phyloP scores from a whole-genome alignment of 1,140 invertebrate genomes.

The Gonioctena quinquepunctata region DNA sequence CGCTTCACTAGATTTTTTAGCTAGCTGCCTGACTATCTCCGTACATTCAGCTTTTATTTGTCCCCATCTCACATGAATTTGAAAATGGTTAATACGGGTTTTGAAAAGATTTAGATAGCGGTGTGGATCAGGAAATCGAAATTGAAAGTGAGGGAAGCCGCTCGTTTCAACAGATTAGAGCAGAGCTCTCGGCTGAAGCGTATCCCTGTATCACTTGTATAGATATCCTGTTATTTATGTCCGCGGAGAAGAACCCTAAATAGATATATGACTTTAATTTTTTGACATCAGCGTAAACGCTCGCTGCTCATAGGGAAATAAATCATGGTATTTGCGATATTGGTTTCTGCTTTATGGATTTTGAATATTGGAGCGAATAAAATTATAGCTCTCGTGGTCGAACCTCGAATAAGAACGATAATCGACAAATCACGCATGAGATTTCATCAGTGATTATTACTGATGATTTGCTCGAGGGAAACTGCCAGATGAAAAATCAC shows the following conservation, averaged over 20 bases:
- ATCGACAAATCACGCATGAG: no score
- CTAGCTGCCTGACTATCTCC: not conserved
- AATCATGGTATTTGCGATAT: not conserved
- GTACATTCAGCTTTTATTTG: not conserved
- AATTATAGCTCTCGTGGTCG: not conserved
- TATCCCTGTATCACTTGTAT: constrained; percentile 17
- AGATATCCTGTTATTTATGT: constrained; percentile 33
- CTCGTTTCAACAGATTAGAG: constrained; percentile 32
- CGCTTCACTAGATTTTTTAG: not conserved
- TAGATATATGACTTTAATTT: constrained; percentile 7
- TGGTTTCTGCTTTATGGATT: not conserved
- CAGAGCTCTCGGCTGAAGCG: constrained; percentile 21
- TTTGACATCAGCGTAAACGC: not conserved
- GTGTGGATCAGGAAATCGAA: constrained; percentile 31
- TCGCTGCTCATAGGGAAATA: not conserved
- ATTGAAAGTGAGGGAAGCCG: constrained; percentile 32
- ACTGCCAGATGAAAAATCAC: no score
- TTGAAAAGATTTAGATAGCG: constrained; percentile 33
- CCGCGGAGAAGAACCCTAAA: not conserved
- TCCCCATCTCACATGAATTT: not conserved
- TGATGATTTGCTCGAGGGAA: no score
- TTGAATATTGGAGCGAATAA: not conserved
- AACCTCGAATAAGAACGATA: no score
- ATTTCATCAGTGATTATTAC: no score
- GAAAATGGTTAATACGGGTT: constrained; percentile 24